Base-by-base conservation (phyloP, 1,140 invertebrate species). In the Aphaenogaster floridana region DNA sequence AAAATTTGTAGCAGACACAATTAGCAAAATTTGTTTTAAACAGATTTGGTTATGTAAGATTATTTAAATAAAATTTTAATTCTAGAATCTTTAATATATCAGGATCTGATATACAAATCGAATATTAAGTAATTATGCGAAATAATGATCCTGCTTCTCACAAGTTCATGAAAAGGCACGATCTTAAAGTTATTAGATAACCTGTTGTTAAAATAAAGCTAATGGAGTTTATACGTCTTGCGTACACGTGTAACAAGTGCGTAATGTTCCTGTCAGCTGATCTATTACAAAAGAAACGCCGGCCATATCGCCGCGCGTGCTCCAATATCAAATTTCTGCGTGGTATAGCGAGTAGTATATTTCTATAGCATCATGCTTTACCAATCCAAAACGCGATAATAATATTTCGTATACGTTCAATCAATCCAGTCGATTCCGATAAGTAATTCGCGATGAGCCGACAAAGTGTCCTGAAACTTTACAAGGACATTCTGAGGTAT, bases 401-500 rank as follows among this genome's bases (percentile, higher is more conserved):
- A 72, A 52, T 50, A 50, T 52, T 28, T 15, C 3, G 3, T 72
- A 42, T 42, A 68, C 0, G 34, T 52, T 48, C 1, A 59, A 9
- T 77, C 59, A 28, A 13, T 48, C 9, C 17, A 28, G n/a, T 54
- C 34, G 7, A 71, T 52, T 42, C 9, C 13, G 57, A 63, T 78
- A 54, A 34, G 21, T 28, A 28, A 28, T 28, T 59, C 21, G 74
- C 42, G 36, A 91, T 91, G 90, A 91, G 45, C 13, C 80, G 54
- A 64, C 45, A 50, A 9, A 68, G 93, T 80, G 86, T 96, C 72
- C 86, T 96, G 42, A 92, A 59, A 59, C 89, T 97, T n/a, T 97
- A 97, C 86, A 96, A 96, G 91, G 93, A 95, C 79, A 92, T 97
- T 21, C 69, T 97, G 15, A 92, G 95, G 9, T 97, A 97, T 86